Percentiles rank a stretch among this genome's conserved stretches.
phyloP scores from a whole-genome alignment of 2,888 invertebrate genomes.

The Lithophane semibrunnea region DNA sequence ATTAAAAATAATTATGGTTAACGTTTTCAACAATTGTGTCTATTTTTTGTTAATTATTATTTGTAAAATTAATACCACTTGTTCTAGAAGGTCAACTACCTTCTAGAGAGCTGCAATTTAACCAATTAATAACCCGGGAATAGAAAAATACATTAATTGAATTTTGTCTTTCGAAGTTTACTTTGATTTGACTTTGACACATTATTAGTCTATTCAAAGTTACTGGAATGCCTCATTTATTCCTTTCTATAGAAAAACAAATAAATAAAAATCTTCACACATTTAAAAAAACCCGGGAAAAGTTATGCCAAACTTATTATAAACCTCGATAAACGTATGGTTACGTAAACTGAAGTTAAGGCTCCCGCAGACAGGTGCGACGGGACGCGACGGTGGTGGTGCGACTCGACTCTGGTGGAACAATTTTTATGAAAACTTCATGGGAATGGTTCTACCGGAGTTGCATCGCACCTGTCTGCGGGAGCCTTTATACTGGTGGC shows the following conservation, averaged over 20 bases:
- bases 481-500: not conserved
- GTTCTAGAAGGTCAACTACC: not conserved
- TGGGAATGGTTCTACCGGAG: no score
- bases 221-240: not conserved
- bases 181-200: not conserved
- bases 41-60: not conserved
- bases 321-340: no score
- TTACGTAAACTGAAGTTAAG: no score
- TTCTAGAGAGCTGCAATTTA: slow-evolving; percentile 1
- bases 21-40: not conserved
- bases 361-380: no score
- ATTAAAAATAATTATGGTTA: no score
- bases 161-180: no score
- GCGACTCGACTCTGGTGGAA: no score
- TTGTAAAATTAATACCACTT: not conserved
- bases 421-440: no score
- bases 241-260: not conserved
- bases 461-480: no score
- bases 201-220: not conserved
- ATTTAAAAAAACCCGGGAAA: no score
- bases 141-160: no score
- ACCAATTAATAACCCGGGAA: not conserved
- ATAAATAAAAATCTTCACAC: not conserved
- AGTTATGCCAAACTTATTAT: not conserved
- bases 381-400: no score